Evolutionary conservation across 2,888 invertebrate species (phyloP).

Genomic region (Plagiodera versicolora): DNA sequence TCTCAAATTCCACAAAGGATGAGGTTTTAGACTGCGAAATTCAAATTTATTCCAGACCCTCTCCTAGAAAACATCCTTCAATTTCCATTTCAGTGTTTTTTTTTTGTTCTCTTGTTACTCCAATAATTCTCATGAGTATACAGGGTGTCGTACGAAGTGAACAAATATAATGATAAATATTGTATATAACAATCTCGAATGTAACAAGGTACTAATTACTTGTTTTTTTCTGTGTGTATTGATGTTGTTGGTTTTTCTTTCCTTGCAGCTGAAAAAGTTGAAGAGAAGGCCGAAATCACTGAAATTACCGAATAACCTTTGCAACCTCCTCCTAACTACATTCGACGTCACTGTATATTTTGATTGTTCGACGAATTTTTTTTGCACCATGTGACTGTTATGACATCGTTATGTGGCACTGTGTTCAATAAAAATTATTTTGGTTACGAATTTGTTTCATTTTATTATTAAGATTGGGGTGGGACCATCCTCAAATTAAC

Average conservation of each 20-base stretch:
- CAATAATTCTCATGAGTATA: too few relatives aligned
- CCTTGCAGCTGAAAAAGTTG: slow-evolving; percentile 45
- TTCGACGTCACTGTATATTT: slow-evolving; percentile 23
- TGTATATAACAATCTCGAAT: too few relatives aligned
- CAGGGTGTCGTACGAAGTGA: too few relatives aligned
- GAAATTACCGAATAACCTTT: slow-evolving; percentile 48
- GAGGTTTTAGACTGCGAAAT: too few relatives aligned
- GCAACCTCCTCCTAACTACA: slow-evolving; percentile 34
- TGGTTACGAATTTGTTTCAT: slow-evolving; percentile 37
- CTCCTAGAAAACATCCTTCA: too few relatives aligned
- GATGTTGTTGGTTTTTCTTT: slow-evolving; percentile 50
- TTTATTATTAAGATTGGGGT: slow-evolving; percentile 5
- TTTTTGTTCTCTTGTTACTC: too few relatives aligned
- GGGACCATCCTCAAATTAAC: slow-evolving; percentile 19
- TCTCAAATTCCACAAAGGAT: too few relatives aligned
- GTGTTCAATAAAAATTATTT: slow-evolving; percentile 44
- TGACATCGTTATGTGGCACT: slow-evolving; percentile 28
- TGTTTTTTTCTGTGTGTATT: slow-evolving; percentile 42
- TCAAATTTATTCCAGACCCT: too few relatives aligned
- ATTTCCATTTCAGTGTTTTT: too few relatives aligned
- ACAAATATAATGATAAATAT: too few relatives aligned
- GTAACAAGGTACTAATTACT: too few relatives aligned
- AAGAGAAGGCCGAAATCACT: slow-evolving; percentile 49
- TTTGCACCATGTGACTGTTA: slow-evolving; percentile 21
- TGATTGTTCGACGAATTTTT: neutral